A percentile compares a stretch with the other conserved stretches of the same genome.
phyloP scores from a whole-genome alignment of 2,113 vertebrate genomes.

The Rhombomys opimus region DNA sequence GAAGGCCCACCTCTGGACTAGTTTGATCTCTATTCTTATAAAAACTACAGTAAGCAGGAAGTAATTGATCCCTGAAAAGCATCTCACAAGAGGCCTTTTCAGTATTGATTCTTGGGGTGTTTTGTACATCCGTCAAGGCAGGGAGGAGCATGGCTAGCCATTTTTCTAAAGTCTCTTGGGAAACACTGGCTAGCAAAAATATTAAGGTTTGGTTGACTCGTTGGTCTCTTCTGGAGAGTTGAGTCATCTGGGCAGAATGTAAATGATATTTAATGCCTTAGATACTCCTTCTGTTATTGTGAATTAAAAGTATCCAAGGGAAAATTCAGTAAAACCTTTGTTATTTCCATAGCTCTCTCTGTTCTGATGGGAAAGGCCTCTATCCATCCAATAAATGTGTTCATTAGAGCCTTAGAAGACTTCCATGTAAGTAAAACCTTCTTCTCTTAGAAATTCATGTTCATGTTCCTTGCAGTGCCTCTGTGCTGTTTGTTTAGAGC shows the following conservation, averaged over 20 bases:
- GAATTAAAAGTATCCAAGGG: background rate
- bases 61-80: background rate
- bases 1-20: background rate
- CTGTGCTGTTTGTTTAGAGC: background rate
- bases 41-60: background rate
- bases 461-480: background rate
- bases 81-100: background rate
- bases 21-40: background rate
- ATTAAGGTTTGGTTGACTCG: background rate
- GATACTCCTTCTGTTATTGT: background rate
- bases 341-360: background rate
- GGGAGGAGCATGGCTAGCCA: background rate
- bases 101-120: background rate
- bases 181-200: background rate
- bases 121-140: background rate
- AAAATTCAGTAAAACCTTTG: background rate
- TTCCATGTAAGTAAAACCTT: background rate
- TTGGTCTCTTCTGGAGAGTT: background rate
- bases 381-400: background rate
- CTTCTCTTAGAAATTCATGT: background rate
- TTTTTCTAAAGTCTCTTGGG: background rate
- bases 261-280: background rate
- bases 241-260: background rate
- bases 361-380: background rate
- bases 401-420: background rate